Base-by-base conservation (phyloP, 2,797 vertebrate species). In the Platyrinchus mystaceus region DNA sequence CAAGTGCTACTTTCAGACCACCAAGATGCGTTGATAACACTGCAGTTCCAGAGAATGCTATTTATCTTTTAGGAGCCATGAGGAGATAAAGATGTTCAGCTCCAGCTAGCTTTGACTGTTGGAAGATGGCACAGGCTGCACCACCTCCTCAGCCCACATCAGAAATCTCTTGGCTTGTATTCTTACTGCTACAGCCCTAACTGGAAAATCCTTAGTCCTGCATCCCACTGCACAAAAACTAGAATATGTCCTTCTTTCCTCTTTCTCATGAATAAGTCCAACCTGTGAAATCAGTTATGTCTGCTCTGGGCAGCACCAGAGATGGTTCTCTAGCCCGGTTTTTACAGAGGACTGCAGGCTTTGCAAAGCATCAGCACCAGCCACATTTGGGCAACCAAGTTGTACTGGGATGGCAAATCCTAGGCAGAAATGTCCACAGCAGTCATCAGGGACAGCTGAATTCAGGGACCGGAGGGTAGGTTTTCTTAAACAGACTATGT, bases 401-500 rank as follows among this genome's bases (percentile, higher is more conserved):
- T 67, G 44, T 62, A 56, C 41, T 39, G 43, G 30, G 47, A 60
- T 81, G 15, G 58, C 47, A 95, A 86, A 89, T 78, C 58, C 39
- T 59, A 20, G 50, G 52, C 79, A 91, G 39, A 87, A 79, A 55
- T 36, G 4, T 59, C 85, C 92, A 85, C 30, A 81, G 43, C 47
- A 88, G 66, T 82, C 83, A 88, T 22, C 39, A 74, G 30, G 36
- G 60, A 89, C n/a, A 91, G 81, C 28, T 84, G 75, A 94, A 94
- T 89, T 73, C 59, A 49, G 59, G 24, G 53, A 88, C 74, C 86
- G 91, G 91, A 93, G 70, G 80, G 85, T 16, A 86, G 77, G 63
- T 84, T 94, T 82, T 94, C 91, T 95, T 79, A 86, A 93, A 86
- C 53, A 81, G 94, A 82, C 70, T 23, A 69, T 44, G 70, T 88